phyloP scores from a whole-genome alignment of 2,797 vertebrate species.

The Catharus ustulatus region DNA sequence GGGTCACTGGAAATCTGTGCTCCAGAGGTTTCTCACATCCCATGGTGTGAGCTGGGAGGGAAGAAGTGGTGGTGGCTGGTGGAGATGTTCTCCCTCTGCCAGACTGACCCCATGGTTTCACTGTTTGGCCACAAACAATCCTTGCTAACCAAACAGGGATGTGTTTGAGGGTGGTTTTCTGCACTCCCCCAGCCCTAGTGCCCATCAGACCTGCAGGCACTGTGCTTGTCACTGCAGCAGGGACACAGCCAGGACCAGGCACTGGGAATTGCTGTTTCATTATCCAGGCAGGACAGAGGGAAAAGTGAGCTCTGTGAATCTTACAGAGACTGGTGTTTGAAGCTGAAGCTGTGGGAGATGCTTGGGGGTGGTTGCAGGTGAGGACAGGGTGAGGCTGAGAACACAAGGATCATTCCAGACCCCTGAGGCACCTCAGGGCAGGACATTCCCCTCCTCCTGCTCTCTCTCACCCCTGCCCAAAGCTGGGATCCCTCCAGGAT shows the following conservation, averaged over 20 bases:
- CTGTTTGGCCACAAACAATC: fast-evolving
- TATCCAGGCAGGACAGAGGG: fast-evolving
- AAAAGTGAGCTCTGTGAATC: fast-evolving
- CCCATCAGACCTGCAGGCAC: fast-evolving
- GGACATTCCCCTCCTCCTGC: fast-evolving
- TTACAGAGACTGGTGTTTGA: background rate
- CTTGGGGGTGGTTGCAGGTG: too few species aligned
- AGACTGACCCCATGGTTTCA: fast-evolving
- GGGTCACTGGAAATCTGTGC: fast-evolving
- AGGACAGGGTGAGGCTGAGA: fast-evolving
- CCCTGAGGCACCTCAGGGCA: background rate
- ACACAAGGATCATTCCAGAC: background rate
- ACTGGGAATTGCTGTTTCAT: fast-evolving
- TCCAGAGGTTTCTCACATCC: background rate
- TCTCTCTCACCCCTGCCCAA: background rate
- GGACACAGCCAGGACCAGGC: background rate
- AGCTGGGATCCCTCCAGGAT: too few species aligned
- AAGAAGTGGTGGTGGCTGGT: fast-evolving
- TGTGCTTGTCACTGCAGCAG: background rate
- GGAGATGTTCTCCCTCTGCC: background rate
- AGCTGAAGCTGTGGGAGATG: background rate
- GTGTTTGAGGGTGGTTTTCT: fast-evolving
- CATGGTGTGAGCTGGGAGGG: fast-evolving
- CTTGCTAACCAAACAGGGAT: background rate
- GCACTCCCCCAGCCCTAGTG: fast-evolving